A percentile compares a stretch with the other conserved stretches of the same genome.
Evolutionary conservation across 37 sponge, comb jelly and placozoan species (phyloP).

Genomic region (Dysidea cf. avara): DNA sequence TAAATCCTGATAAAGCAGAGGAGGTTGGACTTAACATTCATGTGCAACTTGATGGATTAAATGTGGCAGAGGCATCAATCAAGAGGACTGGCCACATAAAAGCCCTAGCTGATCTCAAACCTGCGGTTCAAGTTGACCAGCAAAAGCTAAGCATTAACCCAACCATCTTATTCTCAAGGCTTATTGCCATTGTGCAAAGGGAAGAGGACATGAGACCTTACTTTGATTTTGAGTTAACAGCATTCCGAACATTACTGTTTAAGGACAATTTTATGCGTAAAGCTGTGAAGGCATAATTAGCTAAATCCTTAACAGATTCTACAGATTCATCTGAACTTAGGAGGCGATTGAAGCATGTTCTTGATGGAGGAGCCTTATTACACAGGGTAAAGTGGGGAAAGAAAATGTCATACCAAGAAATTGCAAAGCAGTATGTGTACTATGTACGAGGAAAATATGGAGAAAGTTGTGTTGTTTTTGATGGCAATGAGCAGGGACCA

Average conservation of each 20-base stretch:
- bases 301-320: slow-evolving; percentile 1
- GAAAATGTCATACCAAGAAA: slow-evolving; percentile 15
- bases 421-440: slow-evolving; percentile 18
- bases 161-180: slow-evolving; percentile 3
- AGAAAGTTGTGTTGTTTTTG: slow-evolving; percentile 19
- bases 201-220: slow-evolving; percentile 28
- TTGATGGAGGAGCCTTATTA: slow-evolving; percentile 12
- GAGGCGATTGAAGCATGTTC: slow-evolving; percentile 18
- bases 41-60: slow-evolving; percentile 4
- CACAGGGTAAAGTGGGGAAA: slow-evolving; percentile 7
- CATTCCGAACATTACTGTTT: too few species aligned
- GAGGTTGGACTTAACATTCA: slow-evolving; percentile 6
- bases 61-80: too few species aligned
- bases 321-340: not conserved
- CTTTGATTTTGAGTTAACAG: slow-evolving; percentile 24
- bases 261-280: slow-evolving; percentile 19
- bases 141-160: slow-evolving; percentile 21
- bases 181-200: too few species aligned
- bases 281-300: slow-evolving; percentile 23
- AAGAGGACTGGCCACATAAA: too few species aligned
- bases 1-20: slow-evolving; percentile 18
- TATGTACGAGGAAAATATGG: slow-evolving; percentile 19
- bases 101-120: too few species aligned
- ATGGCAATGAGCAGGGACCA: slow-evolving; percentile 34
- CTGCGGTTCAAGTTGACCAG: too few species aligned